Base-by-base conservation (phyloP, 1,140 invertebrate species). In the Sitodiplosis mosellana region DNA sequence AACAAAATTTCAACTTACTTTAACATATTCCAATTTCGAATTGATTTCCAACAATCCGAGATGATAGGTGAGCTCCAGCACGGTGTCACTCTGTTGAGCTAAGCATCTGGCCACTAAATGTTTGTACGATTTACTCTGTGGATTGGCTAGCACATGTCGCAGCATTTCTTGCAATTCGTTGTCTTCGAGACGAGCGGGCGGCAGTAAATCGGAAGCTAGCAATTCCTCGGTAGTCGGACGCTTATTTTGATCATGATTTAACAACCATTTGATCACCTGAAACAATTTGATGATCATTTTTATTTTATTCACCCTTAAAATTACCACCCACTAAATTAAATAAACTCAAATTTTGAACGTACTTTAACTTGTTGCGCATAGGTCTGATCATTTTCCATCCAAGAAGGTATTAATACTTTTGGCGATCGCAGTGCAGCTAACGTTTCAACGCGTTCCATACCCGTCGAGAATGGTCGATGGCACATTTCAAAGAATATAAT, bases 401-500 rank as follows among this genome's bases (percentile, higher is more conserved):
- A 3, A 38, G 83, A 75, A 5, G 69, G 55, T 17, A 93, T 71
- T 17, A 70, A 60, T 37, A 89, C 77, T 36, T 81, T 73, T 49
- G 71, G 68, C 5, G 61, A 67, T 33, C 89, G 63, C 17, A 94
- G 55, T 53, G 76, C 75, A 21, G 70, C 68, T 17, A 94, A 67
- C 15, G 92, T 72, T 56, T 80, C 76, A 22, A 82, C 78, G 50
- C 91, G 72, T 64, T 98, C 93, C 84, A 94, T 95, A 27, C 75
- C 77, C 0, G 92, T 95, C 1, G 65, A 62, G 19, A 92, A 68
- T 0, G 82, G 77, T 41, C 75, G 78, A 10, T 59, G 61, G 55
- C 83, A 88, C 93, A 98, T 97, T 70, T 93, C 88, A 62, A 92
- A 92, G 46, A 92, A 73, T 48, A 92, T 91, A n/a, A 93, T 84